These are phyloP conservation scores for Megalurothrips usitatus DNA, from an alignment of 2,888 invertebrate genomes.

Conservation along the genomic window DNA sequence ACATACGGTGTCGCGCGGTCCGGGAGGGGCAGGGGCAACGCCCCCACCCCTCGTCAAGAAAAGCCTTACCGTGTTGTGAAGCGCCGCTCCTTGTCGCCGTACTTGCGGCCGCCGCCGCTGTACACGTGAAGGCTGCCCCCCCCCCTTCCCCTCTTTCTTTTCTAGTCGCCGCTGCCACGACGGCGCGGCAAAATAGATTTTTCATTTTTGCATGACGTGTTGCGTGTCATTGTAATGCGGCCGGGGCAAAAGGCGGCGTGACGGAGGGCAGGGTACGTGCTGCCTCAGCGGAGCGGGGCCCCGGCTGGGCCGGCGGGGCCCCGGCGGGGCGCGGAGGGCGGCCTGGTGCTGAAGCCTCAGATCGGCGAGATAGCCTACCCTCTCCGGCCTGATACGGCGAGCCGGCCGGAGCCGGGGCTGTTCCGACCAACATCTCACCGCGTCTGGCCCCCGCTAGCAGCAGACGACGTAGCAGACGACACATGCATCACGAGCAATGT, in stretches of 20 bases:
- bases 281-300: background rate
- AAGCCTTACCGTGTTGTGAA: too few relatives aligned
- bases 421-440: background rate
- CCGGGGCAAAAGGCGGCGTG: background rate
- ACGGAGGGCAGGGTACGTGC: background rate
- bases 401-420: background rate
- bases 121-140: too few relatives aligned
- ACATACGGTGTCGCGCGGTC: too few relatives aligned
- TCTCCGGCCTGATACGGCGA: background rate
- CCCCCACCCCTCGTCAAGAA: too few relatives aligned
- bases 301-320: too few relatives aligned
- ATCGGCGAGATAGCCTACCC: conserved; percentile 8
- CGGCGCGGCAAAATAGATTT: background rate
- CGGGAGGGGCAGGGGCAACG: too few relatives aligned
- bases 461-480: conserved; percentile 9
- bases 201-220: conserved; percentile 17
- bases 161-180: background rate
- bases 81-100: too few relatives aligned
- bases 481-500: conserved; percentile 16
- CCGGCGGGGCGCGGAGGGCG: background rate
- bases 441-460: background rate
- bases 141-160: background rate
- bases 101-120: too few relatives aligned
- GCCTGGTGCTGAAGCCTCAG: conserved; percentile 7
- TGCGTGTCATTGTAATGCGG: conserved; percentile 15